Evolutionary conservation across 2,888 invertebrate genomes (phyloP).

Genomic region (Epinotia ramella): DNA sequence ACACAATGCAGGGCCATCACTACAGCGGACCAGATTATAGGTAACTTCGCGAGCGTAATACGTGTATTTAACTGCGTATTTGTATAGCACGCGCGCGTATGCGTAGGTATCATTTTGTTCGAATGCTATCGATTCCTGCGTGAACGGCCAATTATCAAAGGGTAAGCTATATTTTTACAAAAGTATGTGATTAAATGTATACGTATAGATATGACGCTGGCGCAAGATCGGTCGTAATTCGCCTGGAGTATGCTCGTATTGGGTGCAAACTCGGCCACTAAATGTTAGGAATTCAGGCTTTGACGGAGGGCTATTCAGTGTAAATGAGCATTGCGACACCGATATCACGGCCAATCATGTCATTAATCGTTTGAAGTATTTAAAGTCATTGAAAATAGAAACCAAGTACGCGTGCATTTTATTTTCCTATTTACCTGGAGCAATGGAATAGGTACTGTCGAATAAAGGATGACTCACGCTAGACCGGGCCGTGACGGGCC

Average conservation of each 20-base stretch:
- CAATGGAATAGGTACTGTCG: too few species aligned
- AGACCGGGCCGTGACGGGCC: too few species aligned
- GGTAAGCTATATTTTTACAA: conserved; percentile 18
- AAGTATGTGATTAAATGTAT: conserved; percentile 7
- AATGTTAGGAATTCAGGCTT: conserved; percentile 21
- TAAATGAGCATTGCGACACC: conserved; percentile 28
- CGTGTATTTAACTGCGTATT: too few species aligned
- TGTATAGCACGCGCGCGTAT: conserved; percentile 29
- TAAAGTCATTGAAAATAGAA: too few species aligned
- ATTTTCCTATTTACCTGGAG: too few species aligned
- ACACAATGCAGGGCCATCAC: background rate
- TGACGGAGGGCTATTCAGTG: conserved; percentile 17
- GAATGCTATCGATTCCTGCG: conserved; percentile 24
- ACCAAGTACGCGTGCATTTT: background rate
- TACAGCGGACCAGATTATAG: background rate
- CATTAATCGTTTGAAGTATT: conserved; percentile 3
- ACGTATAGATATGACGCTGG: conserved; percentile 9
- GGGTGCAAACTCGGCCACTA: conserved; percentile 23
- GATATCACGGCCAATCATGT: conserved; percentile 10
- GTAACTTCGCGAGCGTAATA: too few species aligned
- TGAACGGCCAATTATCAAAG: conserved; percentile 29
- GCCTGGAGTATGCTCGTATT: conserved; percentile 10
- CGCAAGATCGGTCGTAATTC: conserved; percentile 28
- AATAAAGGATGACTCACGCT: too few species aligned
- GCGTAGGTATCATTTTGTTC: conserved; percentile 24